Percentiles rank a stretch among this genome's conserved stretches.
Evolutionary conservation across 2,888 invertebrate genomes (phyloP).

Genomic region (Caenorhabditis imperialis): DNA sequence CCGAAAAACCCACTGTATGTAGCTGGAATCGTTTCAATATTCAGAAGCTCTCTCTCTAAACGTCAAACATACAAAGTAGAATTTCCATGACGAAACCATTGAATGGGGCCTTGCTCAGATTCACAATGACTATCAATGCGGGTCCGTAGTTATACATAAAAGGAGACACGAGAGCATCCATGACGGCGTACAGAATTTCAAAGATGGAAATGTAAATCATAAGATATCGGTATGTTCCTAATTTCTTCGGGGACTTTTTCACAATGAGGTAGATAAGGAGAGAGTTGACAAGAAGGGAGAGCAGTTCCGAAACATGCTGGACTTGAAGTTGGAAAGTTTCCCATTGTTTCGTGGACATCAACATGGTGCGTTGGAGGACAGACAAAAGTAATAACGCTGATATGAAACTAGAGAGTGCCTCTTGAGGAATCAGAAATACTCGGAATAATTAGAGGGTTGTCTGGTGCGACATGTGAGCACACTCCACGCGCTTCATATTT

Average conservation of each 20-base stretch:
- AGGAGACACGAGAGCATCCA: constrained; percentile 21
- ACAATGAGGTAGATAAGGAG: constrained; percentile 9
- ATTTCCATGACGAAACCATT: neutral
- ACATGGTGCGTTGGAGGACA: neutral
- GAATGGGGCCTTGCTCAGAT: constrained; percentile 8
- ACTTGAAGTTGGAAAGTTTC: constrained; percentile 6
- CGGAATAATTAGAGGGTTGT: too few species aligned
- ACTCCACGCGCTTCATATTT: too few species aligned
- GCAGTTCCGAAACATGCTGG: constrained; percentile 7
- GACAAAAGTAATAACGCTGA: neutral
- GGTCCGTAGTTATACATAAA: constrained; percentile 19
- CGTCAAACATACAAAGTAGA: constrained; percentile 18
- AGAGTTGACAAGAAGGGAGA: constrained; percentile 7
- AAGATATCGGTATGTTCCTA: constrained; percentile 32
- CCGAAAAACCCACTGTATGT: constrained; percentile 27
- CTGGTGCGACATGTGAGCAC: too few species aligned
- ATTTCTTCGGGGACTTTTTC: constrained; percentile 24
- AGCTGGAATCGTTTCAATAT: too few species aligned
- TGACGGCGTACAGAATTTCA: constrained; percentile 22
- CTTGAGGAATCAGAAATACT: too few species aligned
- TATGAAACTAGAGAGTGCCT: too few species aligned
- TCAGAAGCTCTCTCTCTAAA: too few species aligned
- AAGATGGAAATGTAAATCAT: constrained; percentile 38
- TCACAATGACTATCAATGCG: constrained; percentile 23
- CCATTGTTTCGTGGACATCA: constrained; percentile 4